Evolutionary conservation across 2,888 invertebrate genomes (phyloP), one percentile per base, ranked within the genome.

Genomic region (Dicycla oo): DNA sequence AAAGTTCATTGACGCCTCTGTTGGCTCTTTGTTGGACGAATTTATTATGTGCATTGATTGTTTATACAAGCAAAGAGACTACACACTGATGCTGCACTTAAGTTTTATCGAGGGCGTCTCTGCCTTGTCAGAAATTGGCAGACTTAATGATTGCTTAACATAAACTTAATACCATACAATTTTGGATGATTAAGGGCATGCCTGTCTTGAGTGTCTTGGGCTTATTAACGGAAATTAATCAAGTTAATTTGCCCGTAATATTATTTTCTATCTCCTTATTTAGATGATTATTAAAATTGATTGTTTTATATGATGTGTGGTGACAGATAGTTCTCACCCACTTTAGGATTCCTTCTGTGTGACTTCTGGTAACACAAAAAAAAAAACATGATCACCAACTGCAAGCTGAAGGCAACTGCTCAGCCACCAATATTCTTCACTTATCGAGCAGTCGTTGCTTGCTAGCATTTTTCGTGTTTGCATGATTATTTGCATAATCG

Each of bases 1-100:
- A 73, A 66, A 84, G 90, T 89, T 89, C 89, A 84, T 87, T 89
- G 89, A 89, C 89, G 79, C 65, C 67, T 53, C 60, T 47, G 63
- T 49, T 67, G 47, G 47, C 60, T 83, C 80, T 86, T 84, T 82
- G 80, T 79, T 74, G 51, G 51, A 20, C n/a, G 45, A 68, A 60
- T 57, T 65, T 63, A 67, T 73, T 45, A 80, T 77, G 34, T 73
- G 57, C 61, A 68, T 65, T 69, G 38, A 73, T 69, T 65, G 26
- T 54, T 64, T 54, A 38, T 56, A 15, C 8, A 63, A 58, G 26
- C 18, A 40, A 54, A 58, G 23, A 51, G 20, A 30, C 49, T 61
- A n/a, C n/a, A n/a, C 8, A 26, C 26, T 78, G 57, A 72, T 23
- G 13, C 51, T 63, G 56, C 73, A 47, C 13, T 63, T 69, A n/a